Evolutionary conservation across 2,797 vertebrate genomes (phyloP).

Genomic region (Hypotaenidia philippensis): DNA sequence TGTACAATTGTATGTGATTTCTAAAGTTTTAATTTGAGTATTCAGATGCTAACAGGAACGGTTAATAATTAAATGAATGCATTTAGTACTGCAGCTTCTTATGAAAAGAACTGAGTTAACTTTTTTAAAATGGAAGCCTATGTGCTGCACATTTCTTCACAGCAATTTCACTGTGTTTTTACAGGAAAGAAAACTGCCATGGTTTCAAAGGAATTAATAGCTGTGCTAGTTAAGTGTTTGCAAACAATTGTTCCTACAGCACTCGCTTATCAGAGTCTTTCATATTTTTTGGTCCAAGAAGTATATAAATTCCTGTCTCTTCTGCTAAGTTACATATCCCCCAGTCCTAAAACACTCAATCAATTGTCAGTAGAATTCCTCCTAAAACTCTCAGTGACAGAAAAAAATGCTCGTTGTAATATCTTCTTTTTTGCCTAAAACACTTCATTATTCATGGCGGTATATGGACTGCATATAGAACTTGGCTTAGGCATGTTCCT

Average conservation of each 20-base stretch:
- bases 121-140: not conserved
- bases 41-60: not conserved
- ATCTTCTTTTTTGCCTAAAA: conserved; percentile 36
- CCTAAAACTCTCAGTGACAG: conserved; percentile 48
- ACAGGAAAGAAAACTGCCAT: not conserved
- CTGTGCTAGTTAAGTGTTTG: not conserved
- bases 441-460: conserved; percentile 74
- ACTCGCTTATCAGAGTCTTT: not conserved
- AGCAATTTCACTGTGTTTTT: not conserved
- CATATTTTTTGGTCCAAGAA: not conserved
- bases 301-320: not conserved
- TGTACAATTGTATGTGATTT: not conserved
- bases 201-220: not conserved
- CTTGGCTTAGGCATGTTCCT: conserved; percentile 66
- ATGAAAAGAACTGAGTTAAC: not conserved
- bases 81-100: not conserved
- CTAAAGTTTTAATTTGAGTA: not conserved
- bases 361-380: conserved; percentile 35
- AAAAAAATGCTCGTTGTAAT: conserved; percentile 43
- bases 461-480: conserved; percentile 39
- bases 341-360: conserved; percentile 46
- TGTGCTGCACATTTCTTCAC: not conserved
- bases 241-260: not conserved
- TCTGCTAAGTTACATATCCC: not conserved
- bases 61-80: not conserved